A percentile compares a stretch with the other conserved stretches of the same genome.
phyloP scores from a whole-genome alignment of 2,888 invertebrate genomes.

The Arge pagana region DNA sequence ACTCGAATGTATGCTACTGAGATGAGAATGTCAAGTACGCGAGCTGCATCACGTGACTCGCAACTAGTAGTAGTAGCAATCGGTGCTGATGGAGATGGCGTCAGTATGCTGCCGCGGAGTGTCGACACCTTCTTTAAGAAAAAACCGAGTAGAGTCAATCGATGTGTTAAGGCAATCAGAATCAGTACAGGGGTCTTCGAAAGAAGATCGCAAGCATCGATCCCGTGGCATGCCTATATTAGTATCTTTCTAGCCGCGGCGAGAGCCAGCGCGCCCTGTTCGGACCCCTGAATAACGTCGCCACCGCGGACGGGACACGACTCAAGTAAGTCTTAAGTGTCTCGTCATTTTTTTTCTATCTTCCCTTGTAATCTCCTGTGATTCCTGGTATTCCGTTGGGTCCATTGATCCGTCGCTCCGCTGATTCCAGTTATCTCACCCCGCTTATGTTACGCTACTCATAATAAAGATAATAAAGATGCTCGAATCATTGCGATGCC shows the following conservation, averaged over 20 bases:
- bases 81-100: too few species aligned
- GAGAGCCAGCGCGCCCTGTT: constrained; percentile 77
- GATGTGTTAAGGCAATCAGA: neutral
- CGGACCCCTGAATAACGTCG: constrained; percentile 75
- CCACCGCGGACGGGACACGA: constrained; percentile 67
- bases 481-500: too few species aligned
- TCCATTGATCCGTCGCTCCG: neutral
- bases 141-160: neutral
- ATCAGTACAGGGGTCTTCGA: constrained; percentile 1
- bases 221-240: constrained; percentile 49
- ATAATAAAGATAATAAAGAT: too few species aligned
- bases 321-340: constrained; percentile 69
- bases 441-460: too few species aligned
- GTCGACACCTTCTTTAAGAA: constrained; percentile 11
- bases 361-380: constrained; percentile 8
- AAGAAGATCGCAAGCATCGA: constrained; percentile 13
- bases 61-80: too few species aligned
- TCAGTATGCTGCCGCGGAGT: too few species aligned
- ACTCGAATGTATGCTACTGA: too few species aligned
- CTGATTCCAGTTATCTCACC: too few species aligned
- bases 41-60: too few species aligned
- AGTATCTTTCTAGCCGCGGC: constrained; percentile 67
- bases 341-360: constrained; percentile 37
- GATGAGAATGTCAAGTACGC: too few species aligned
- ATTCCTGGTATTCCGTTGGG: constrained; percentile 9